Conservation (phyloP, 2,888 invertebrate species). For the Diloba caeruleocephala region DNA sequence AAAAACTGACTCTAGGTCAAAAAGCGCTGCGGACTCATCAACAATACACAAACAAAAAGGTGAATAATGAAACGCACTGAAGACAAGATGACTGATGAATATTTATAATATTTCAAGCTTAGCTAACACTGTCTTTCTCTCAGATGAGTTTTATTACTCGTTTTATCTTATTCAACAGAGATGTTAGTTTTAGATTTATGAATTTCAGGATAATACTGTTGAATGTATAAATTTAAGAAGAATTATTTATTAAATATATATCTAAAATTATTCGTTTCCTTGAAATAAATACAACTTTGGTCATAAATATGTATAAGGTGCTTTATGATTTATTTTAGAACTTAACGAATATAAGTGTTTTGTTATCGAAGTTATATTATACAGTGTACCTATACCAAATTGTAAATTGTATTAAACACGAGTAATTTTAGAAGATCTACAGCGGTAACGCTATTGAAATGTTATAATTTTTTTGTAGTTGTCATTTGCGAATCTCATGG, state of each 20-base stretch:
- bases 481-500: too few species aligned
- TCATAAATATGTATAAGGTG: constrained; percentile 37
- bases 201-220: constrained; percentile 45
- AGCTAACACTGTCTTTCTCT: constrained; percentile 53
- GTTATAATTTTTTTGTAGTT: too few species aligned
- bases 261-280: constrained; percentile 16
- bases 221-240: constrained; percentile 24
- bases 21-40: constrained; percentile 43
- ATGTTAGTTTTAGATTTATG: constrained; percentile 56
- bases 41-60: constrained; percentile 58
- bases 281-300: constrained; percentile 18
- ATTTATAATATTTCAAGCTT: constrained; percentile 62
- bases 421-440: neutral
- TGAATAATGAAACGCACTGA: constrained; percentile 53
- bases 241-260: constrained; percentile 15
- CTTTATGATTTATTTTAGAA: constrained; percentile 29
- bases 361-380: constrained; percentile 21
- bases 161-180: constrained; percentile 57
- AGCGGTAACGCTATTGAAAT: neutral
- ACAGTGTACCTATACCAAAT: neutral
- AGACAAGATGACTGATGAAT: constrained; percentile 60
- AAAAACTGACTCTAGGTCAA: constrained; percentile 44
- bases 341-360: constrained; percentile 18
- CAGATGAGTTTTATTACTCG: constrained; percentile 56
- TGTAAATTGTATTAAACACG: constrained; percentile 1